A percentile compares a stretch with the other conserved stretches of the same genome.
Evolutionary conservation across 2,888 invertebrate genomes (phyloP).

Genomic region (Drymonia ruficornis): DNA sequence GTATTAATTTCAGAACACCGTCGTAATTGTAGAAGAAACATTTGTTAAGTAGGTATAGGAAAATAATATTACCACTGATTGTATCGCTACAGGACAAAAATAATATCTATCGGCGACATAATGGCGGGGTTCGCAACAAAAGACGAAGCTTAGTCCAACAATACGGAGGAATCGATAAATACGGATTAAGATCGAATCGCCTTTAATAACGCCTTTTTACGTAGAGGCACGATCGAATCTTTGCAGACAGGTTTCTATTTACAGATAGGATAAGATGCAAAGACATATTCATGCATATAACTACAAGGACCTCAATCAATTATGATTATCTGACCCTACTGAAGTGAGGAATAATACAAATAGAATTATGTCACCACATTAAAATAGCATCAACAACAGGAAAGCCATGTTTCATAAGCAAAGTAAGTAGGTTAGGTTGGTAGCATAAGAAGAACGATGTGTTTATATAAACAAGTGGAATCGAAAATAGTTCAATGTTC

Average conservation of each 20-base stretch:
- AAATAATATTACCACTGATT: background rate
- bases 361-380: too few relatives aligned
- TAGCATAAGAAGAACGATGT: too few relatives aligned
- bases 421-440: too few relatives aligned
- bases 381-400: too few relatives aligned
- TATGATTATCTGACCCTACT: too few relatives aligned
- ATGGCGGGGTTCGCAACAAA: background rate
- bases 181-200: background rate
- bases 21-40: background rate
- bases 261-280: too few relatives aligned
- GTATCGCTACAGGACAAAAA: background rate
- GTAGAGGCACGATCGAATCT: background rate
- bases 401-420: too few relatives aligned
- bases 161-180: slow-evolving; percentile 13
- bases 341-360: too few relatives aligned
- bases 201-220: background rate
- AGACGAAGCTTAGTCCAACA: slow-evolving; percentile 32
- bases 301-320: too few relatives aligned
- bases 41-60: too few relatives aligned
- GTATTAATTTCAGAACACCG: background rate
- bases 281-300: too few relatives aligned
- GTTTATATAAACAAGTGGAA: background rate
- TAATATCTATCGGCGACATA: background rate
- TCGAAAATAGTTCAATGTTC: background rate
- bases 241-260: background rate